Base-by-base conservation (phyloP, 2,888 invertebrate genomes). In the Incurvaria masculella region DNA sequence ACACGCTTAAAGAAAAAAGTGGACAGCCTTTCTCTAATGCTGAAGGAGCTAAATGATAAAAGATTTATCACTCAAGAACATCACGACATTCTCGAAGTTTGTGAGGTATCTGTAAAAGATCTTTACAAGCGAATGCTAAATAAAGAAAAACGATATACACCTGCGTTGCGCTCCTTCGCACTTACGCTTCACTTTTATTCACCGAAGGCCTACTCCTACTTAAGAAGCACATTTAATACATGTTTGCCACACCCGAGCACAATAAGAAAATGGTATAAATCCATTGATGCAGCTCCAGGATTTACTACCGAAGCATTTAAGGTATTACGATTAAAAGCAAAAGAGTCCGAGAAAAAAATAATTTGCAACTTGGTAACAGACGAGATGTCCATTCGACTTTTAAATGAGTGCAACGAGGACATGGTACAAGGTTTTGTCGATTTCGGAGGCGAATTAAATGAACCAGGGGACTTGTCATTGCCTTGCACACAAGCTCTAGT, bases 211-310 rank as follows among this genome's bases (percentile, higher is more conserved):
- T 23, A 23, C 10, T 33, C 23, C 11, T 60, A 57, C 53, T 54
- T 61, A 2, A 50, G 57, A 8, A 50, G 52, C 44, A 52, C 49
- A n/a, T 61, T 62, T 52, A 38, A 56, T 39, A 53, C 51, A 4
- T 53, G 56, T 42, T 49, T 61, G 8, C 61, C 61, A 21, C 59
- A 61, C 50, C 51, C 56, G 5, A 56, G 51, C 40, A 61, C 60
- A 5, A 47, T 60, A 17, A 45, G 42, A 21, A 58, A 52, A 27
- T 63, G 61, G 62, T 59, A 59, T 46, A 27, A 42, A 4, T 48
- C 43, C 23, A 49, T 61, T 8, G 49, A 60, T 53, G 59, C 56
- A 0, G 50, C 54, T 19, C 60, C 61, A 14, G 61, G 62, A 1
- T 59, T 63, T 42, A 57, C 57, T 14, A 46, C 49, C 16, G 56